phyloP scores from a whole-genome alignment of 2,113 vertebrate genomes.

The Phylloscopus trochiloides region DNA sequence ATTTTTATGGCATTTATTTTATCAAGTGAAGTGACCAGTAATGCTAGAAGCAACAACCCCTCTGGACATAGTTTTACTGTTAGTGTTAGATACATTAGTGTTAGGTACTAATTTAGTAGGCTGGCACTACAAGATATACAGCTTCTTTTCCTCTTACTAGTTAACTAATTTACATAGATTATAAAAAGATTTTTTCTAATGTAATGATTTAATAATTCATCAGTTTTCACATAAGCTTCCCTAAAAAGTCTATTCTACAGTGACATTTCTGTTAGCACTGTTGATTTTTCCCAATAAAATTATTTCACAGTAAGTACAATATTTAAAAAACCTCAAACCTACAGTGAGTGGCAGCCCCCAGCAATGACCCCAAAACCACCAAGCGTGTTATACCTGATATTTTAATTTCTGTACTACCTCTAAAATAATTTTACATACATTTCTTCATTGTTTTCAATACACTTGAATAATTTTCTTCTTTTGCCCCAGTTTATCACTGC shows the following conservation, averaged over 20 bases:
- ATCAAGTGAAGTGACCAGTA: not conserved
- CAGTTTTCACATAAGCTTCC: not conserved
- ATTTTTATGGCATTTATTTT: not conserved
- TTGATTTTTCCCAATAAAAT: not conserved
- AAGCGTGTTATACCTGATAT: not conserved
- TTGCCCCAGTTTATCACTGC: not conserved
- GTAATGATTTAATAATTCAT: not conserved
- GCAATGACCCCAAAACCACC: not conserved
- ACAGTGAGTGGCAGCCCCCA: not conserved
- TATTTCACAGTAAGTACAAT: not conserved
- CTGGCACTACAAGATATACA: not conserved
- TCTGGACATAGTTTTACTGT: not conserved
- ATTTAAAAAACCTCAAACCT: not conserved
- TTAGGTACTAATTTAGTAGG: not conserved
- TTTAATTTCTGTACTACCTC: not conserved
- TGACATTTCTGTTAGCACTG: not conserved
- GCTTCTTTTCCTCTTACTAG: not conserved
- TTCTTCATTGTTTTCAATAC: not conserved
- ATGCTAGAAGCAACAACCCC: not conserved
- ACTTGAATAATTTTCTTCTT: not conserved
- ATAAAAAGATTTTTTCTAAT: not conserved
- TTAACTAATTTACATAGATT: not conserved
- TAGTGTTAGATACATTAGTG: not conserved
- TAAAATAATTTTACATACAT: not conserved
- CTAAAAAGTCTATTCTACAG: not conserved